Conservation (phyloP, 2,113 vertebrate species). For the Maccullochella peelii region DNA sequence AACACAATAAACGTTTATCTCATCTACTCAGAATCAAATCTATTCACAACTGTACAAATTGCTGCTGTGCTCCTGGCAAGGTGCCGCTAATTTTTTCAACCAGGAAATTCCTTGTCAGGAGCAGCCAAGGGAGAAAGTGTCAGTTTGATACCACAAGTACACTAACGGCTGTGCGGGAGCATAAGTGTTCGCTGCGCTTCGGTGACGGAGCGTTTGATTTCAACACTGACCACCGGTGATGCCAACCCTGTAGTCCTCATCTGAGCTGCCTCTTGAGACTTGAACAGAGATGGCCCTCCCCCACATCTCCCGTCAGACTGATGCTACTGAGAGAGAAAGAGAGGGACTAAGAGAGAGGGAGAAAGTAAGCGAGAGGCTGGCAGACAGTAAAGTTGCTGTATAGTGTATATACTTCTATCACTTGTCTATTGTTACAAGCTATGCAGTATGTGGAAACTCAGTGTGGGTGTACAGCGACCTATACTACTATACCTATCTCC, state of each 20-base stretch:
- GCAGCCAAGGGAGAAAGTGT: slow-evolving; percentile 83
- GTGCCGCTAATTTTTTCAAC: slow-evolving; percentile 75
- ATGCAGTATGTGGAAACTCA: slow-evolving; percentile 61
- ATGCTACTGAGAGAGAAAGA: slow-evolving; percentile 47
- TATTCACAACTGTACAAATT: slow-evolving; percentile 81
- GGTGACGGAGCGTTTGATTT: slow-evolving; percentile 77
- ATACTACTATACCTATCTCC: slow-evolving; percentile 71
- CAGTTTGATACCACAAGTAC: slow-evolving; percentile 75
- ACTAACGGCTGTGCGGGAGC: slow-evolving; percentile 80
- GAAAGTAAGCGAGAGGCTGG: slow-evolving; percentile 50
- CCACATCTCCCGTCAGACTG: slow-evolving; percentile 54
- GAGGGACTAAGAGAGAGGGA: slow-evolving; percentile 34
- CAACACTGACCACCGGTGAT: slow-evolving; percentile 80
- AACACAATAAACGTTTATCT: slow-evolving; percentile 61
- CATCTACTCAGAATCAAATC: slow-evolving; percentile 72
- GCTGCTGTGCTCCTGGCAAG: slow-evolving; percentile 68
- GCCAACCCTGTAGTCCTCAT: slow-evolving; percentile 75
- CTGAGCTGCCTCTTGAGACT: slow-evolving; percentile 74
- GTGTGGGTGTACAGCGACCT: slow-evolving; percentile 77
- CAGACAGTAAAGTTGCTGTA: slow-evolving; percentile 69
- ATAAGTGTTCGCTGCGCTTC: slow-evolving; percentile 81
- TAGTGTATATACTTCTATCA: slow-evolving; percentile 54
- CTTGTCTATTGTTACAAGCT: slow-evolving; percentile 68
- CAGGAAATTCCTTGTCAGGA: slow-evolving; percentile 82
- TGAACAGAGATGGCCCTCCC: slow-evolving; percentile 47